Evolutionary conservation across 2,113 vertebrate species (phyloP).

Genomic region (Aix galericulata): DNA sequence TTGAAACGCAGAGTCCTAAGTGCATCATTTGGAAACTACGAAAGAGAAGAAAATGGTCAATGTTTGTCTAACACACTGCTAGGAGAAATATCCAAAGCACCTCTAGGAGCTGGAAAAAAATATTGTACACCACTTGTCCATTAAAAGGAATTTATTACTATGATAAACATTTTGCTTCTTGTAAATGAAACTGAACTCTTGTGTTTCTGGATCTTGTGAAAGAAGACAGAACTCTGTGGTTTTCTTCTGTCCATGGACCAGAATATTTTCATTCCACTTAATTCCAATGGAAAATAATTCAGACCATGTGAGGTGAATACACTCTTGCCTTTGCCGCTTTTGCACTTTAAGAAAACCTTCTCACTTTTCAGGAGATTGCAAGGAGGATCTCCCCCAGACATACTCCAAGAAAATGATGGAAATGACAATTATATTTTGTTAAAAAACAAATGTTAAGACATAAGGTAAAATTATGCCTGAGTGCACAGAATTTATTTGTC

Average conservation of each 20-base stretch:
- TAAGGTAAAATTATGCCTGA: slow-evolving; percentile 46
- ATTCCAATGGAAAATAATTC: not conserved
- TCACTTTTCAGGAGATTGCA: not conserved
- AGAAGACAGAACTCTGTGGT: not conserved
- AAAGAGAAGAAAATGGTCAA: not conserved
- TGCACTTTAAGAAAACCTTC: not conserved
- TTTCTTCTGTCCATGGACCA: not conserved
- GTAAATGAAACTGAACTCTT: not conserved
- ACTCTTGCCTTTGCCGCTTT: not conserved
- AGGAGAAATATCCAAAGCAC: not conserved
- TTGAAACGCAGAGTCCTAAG: not conserved
- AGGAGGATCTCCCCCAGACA: not conserved
- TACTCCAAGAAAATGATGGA: not conserved
- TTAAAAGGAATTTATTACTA: not conserved
- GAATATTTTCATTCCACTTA: not conserved
- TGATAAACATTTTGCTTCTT: not conserved
- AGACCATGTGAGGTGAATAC: not conserved
- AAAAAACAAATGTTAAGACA: slow-evolving; percentile 51
- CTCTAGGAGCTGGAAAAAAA: not conserved
- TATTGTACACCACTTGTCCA: not conserved
- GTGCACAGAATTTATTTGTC: slow-evolving; percentile 34
- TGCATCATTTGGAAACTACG: not conserved
- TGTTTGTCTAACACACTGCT: not conserved
- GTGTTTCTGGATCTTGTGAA: not conserved
- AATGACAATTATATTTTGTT: slow-evolving; percentile 40